Conservation (phyloP, 2,797 vertebrate species). For the Lerista edwardsae region DNA sequence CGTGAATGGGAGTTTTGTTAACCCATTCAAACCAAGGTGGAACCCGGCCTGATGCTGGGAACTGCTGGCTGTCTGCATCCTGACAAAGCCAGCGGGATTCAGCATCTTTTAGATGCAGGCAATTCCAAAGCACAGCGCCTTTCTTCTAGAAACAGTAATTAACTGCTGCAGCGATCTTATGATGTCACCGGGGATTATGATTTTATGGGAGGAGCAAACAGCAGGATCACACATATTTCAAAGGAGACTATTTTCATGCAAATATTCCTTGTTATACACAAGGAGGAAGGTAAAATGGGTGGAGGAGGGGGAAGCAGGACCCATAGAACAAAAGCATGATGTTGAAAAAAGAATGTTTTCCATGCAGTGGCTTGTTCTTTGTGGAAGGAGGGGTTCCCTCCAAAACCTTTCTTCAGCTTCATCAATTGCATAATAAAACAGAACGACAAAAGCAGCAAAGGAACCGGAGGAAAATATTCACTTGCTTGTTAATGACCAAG, state of each 20-base stretch:
- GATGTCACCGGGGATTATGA: slow-evolving; percentile 56
- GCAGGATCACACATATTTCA: slow-evolving; percentile 46
- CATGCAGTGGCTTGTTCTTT: background rate
- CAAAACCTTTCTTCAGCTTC: background rate
- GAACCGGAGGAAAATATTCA: background rate
- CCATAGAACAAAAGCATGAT: slow-evolving; percentile 22
- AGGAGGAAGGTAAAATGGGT: slow-evolving; percentile 22
- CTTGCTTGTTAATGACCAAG: background rate
- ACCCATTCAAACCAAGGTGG: slow-evolving; percentile 37
- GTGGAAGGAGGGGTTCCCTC: slow-evolving; percentile 2
- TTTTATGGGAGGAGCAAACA: slow-evolving; percentile 58
- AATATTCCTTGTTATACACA: slow-evolving; percentile 44
- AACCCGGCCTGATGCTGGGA: slow-evolving; percentile 22
- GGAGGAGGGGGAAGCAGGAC: slow-evolving; percentile 15
- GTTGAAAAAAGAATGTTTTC: background rate
- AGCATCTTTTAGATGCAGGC: slow-evolving; percentile 43
- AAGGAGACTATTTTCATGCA: slow-evolving; percentile 55
- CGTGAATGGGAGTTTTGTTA: slow-evolving; percentile 61
- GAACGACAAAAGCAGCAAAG: slow-evolving; percentile 22
- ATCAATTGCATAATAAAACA: background rate
- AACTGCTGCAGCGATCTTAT: slow-evolving; percentile 45
- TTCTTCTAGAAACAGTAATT: slow-evolving; percentile 49
- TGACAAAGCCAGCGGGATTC: slow-evolving; percentile 16
- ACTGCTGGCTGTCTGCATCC: background rate
- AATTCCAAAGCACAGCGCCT: slow-evolving; percentile 42